Base-by-base conservation (phyloP, 2,797 vertebrate genomes). In the Gobio occitaniae region DNA sequence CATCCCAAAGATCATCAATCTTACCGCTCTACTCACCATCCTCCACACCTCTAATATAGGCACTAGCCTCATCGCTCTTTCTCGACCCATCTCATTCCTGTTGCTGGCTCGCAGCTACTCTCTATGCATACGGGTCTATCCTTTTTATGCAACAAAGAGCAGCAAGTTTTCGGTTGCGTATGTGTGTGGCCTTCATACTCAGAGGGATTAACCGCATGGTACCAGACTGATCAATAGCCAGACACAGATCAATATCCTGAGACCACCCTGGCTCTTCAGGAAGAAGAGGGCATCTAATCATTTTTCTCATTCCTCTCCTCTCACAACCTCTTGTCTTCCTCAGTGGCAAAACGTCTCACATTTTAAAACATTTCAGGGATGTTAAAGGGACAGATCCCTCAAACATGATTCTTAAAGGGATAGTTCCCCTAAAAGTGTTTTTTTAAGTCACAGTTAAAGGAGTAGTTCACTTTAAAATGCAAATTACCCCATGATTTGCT, bases 1-100 rank as follows among this genome's bases (percentile, higher is more conserved):
- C 86, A 87, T 91, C 92, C 92, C 92, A 87, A 90, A 93, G 92
- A 92, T 95, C 93, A 93, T 95, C 93, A 91, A 93, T 95, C 93
- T 94, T 91, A 90, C 91, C 91, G 92, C 92, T 92, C 71, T 44
- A 19, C 84, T 72, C 84, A 71, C 36, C 54, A 91, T 63, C 71
- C 48, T 61, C 70, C 66, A 89, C 93, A 93, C 90, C 81, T 93
- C 91, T 92, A 89, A 91, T 92, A 92, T 93, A 93, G 93, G 92
- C 93, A 93, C 90, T 91, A 93, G 90, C 84, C 86, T 52, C 71
- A 74, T 78, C 68, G 21, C 52, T 78, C 79, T 84, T 61, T 87
- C 56, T 66, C 48, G 6, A 66, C 44, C 47, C 21, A 36, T 69
- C 65, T 84, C 52, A 0, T 54, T 71, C 13, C 77, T 48, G 88